Base-by-base conservation (phyloP, 2,797 vertebrate genomes). In the Chaetophractus vellerosus region DNA sequence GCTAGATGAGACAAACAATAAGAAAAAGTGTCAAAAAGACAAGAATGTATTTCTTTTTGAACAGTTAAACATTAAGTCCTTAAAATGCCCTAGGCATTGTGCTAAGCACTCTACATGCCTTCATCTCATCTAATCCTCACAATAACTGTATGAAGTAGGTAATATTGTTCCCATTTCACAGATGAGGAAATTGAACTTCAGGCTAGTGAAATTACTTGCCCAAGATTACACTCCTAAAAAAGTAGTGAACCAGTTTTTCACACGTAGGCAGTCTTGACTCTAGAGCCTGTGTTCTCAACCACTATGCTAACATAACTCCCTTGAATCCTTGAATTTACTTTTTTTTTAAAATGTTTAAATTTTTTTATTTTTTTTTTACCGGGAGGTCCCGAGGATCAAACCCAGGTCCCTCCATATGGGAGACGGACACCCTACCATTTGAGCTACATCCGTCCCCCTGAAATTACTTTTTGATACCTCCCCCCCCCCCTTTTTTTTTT, bases 291-390 rank as follows among this genome's bases (percentile, higher is more conserved):
- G 57, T 72, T 76, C 11, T 72, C 38, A 88, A 69, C 83, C 26
- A 33, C 93, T 63, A 66, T 21, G 72, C 9, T 85, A 72, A 88
- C 75, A 41, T 72, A 84, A 93, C 36, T 75, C 72, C 18, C 16
- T 50, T 75, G 72, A 75, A 79, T 28, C 82, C 28, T 63, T 55
- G 11, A 90, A 52, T 91, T 95, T 95, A 76, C n/a, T 83, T 93
- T 89, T 82, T 63, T n/a, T n/a, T n/a, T n/a, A n/a, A n/a, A n/a
- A n/a, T n/a, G n/a, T n/a, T n/a, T n/a, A n/a, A n/a, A n/a, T n/a
- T n/a, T n/a, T n/a, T n/a, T n/a, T n/a, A n/a, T n/a, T n/a, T n/a
- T n/a, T n/a, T n/a, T n/a, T n/a, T n/a, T n/a, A n/a, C n/a, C n/a
- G n/a, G n/a, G n/a, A n/a, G n/a, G n/a, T n/a, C n/a, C n/a, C n/a